Percentiles rank a stretch among this genome's conserved stretches.
phyloP scores from a whole-genome alignment of 2,888 invertebrate genomes.

The Chironomus riparius region DNA sequence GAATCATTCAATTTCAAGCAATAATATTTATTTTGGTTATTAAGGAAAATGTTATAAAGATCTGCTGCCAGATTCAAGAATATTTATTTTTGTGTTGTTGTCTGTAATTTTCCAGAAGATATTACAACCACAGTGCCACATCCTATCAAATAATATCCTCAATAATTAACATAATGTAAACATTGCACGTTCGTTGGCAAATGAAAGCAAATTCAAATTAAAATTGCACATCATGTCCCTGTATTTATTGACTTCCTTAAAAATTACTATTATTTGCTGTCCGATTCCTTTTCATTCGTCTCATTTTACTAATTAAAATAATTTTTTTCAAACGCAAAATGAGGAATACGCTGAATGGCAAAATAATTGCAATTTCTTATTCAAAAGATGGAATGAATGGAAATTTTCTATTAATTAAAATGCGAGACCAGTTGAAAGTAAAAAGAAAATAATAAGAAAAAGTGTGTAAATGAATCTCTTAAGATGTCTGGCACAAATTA shows the following conservation, averaged over 20 bases:
- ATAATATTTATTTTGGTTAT: too few species aligned
- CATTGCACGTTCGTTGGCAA: conserved; percentile 1
- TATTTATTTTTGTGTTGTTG: too few species aligned
- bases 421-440: conserved; percentile 14
- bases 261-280: neutral
- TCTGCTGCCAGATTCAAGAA: too few species aligned
- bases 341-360: conserved; percentile 5
- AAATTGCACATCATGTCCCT: conserved; percentile 25
- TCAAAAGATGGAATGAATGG: neutral
- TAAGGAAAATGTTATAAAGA: too few species aligned
- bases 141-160: too few species aligned
- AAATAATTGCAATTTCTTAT: conserved; percentile 12
- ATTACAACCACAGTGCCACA: too few species aligned
- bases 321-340: neutral
- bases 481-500: conserved; percentile 1
- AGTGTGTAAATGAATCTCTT: neutral
- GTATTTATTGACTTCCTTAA: neutral
- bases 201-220: neutral
- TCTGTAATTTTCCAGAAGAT: too few species aligned
- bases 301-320: neutral
- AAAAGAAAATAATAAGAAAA: conserved; percentile 1
- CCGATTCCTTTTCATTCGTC: neutral
- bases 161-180: neutral
- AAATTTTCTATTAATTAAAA: conserved; percentile 15
- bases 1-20: too few species aligned